A percentile compares a stretch with the other conserved stretches of the same genome.
These are phyloP conservation scores for Stenopsyche tienmushanensis DNA, from an alignment of 1,140 invertebrate species.

Conservation along the genomic window DNA sequence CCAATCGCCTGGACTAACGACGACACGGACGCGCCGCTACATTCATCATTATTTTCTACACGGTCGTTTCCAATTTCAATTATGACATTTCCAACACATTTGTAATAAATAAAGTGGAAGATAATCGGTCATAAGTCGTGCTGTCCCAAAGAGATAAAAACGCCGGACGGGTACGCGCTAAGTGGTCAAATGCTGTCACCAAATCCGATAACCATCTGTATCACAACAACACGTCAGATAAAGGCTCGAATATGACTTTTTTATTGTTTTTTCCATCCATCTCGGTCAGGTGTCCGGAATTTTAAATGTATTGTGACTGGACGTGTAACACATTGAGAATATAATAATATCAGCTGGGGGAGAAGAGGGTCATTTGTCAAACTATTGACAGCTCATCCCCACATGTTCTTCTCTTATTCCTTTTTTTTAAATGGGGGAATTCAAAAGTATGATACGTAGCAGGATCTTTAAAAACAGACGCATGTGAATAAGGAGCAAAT, in stretches of 20 bases:
- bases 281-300: constrained; percentile 29
- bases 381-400: constrained; percentile 38
- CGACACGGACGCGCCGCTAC: too few species aligned
- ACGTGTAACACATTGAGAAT: constrained; percentile 38
- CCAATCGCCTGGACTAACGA: too few species aligned
- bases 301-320: constrained; percentile 41
- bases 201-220: constrained; percentile 36
- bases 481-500: too few species aligned
- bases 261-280: constrained; percentile 11
- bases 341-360: constrained; percentile 34
- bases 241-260: constrained; percentile 25
- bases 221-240: constrained; percentile 33
- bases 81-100: neutral
- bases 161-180: constrained; percentile 8
- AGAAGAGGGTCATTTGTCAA: constrained; percentile 39
- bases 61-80: constrained; percentile 6
- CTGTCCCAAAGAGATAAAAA: neutral
- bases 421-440: neutral
- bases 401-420: neutral
- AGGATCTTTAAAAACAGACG: too few species aligned
- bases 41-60: neutral
- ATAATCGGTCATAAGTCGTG: constrained; percentile 20
- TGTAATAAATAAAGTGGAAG: neutral
- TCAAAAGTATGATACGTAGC: neutral
- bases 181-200: constrained; percentile 23